phyloP scores from a whole-genome alignment of 2,113 vertebrate genomes.

The Spheniscus mendiculus region DNA sequence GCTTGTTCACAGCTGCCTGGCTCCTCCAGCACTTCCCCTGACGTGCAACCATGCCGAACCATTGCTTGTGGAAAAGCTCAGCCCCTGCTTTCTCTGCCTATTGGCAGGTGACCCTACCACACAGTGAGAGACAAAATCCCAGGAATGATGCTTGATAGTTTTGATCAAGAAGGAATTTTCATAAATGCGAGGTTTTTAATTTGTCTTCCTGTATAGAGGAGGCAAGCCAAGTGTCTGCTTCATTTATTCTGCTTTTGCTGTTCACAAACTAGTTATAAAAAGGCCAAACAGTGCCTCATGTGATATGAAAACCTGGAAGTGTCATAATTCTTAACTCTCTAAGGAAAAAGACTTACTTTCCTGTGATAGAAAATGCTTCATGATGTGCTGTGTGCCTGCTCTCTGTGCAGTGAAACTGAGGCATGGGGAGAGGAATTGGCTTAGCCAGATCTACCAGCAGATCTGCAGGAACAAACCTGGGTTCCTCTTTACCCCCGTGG shows the following conservation, averaged over 20 bases:
- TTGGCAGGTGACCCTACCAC: neutral
- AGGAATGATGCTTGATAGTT: neutral
- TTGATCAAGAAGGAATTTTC: neutral
- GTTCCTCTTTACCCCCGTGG: neutral
- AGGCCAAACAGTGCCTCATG: neutral
- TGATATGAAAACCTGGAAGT: neutral
- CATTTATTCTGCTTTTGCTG: neutral
- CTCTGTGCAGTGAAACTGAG: neutral
- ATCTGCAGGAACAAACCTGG: neutral
- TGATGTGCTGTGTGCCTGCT: neutral
- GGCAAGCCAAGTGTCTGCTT: neutral
- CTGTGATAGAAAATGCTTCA: neutral
- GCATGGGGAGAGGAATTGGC: neutral
- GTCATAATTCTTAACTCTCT: neutral
- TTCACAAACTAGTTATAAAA: neutral
- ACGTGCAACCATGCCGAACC: accelerated
- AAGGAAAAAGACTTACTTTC: neutral
- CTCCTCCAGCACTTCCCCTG: neutral
- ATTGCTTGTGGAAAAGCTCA: neutral
- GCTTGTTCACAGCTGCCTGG: neutral
- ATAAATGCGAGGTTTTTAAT: neutral
- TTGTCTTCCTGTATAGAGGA: neutral
- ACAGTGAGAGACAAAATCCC: neutral
- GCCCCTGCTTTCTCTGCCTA: neutral
- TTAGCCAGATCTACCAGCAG: neutral